Evolutionary conservation across 2,797 vertebrate genomes (phyloP), one percentile per base, ranked within the genome.

Genomic region (Threskiornis aethiopicus): DNA sequence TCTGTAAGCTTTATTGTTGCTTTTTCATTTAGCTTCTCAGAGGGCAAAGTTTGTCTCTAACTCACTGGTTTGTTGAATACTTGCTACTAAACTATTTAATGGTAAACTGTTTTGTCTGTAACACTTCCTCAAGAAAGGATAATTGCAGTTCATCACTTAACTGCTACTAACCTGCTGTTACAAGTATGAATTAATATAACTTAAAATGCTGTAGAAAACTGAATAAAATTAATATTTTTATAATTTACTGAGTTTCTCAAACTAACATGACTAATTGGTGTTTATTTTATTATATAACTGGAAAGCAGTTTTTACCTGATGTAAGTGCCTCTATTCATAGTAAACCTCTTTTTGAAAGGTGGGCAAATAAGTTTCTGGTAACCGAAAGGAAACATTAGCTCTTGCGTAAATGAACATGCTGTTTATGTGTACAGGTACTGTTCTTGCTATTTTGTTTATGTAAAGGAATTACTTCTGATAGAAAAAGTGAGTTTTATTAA

Each of bases 1-100:
- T 98, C 98, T 99, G 98, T 99, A 98, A 98, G 98, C 97, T 98
- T 98, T 97, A 98, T 98, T 98, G 97, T 98, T 98, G 97, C 98
- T 98, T 98, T 98, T 97, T 97, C 98, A 98, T 98, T 97, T 97
- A 97, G 97, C 98, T 97, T 97, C 79, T 95, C 96, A 97, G 92
- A 97, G 96, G 97, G 97, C 96, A 97, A 93, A 97, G 96, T 98
- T 98, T 97, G 97, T 98, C 97, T 97, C 97, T 98, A 98, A 98
- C 97, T 77, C 94, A 94, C 90, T 97, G 97, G 97, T 97, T 98
- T 97, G 95, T 97, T 95, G 39, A 97, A 94, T 96, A 97, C 97
- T 97, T 97, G 95, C 95, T 97, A 96, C 96, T 98, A 97, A 97
- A 96, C 87, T 93, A 92, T 58, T 92, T 95, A 51, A 96, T 76